phyloP scores from a whole-genome alignment of 37 sponge, comb jelly and placozoan genomes.

The Oopsacas minuta region DNA sequence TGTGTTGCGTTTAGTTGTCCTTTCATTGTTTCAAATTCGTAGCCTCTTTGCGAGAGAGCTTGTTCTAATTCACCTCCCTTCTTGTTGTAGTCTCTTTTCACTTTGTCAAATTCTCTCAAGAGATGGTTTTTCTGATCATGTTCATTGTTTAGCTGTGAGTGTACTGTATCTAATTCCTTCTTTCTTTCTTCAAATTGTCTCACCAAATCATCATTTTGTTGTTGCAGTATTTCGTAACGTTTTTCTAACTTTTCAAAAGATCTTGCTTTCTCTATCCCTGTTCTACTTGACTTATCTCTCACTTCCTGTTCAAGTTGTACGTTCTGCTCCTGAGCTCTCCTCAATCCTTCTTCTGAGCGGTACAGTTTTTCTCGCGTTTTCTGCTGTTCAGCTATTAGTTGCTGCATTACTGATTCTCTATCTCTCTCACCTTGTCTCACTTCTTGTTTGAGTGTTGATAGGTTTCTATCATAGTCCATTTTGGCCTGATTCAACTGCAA shows the following conservation, averaged over 20 bases:
- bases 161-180: not conserved
- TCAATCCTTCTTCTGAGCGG: not conserved
- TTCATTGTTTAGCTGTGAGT: not conserved
- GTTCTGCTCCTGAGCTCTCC: not conserved
- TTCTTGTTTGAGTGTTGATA: not conserved
- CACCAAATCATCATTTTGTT: not conserved
- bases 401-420: not conserved
- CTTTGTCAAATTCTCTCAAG: not conserved
- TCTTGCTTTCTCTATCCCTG: not conserved
- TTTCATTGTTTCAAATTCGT: not conserved
- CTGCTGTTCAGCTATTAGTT: not conserved
- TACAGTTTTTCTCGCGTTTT: not conserved
- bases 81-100: not conserved
- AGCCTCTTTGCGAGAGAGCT: not conserved
- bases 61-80: not conserved
- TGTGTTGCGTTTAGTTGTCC: not conserved
- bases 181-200: not conserved
- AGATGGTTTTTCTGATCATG: not conserved
- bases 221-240: not conserved
- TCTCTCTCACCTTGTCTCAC: not conserved
- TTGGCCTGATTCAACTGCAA: not conserved
- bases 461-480: not conserved
- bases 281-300: not conserved
- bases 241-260: slow-evolving; percentile 16
- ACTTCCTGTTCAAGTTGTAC: not conserved